Evolutionary conservation across 1,140 invertebrate genomes (phyloP).

Genomic region (Triops longicaudatus): DNA sequence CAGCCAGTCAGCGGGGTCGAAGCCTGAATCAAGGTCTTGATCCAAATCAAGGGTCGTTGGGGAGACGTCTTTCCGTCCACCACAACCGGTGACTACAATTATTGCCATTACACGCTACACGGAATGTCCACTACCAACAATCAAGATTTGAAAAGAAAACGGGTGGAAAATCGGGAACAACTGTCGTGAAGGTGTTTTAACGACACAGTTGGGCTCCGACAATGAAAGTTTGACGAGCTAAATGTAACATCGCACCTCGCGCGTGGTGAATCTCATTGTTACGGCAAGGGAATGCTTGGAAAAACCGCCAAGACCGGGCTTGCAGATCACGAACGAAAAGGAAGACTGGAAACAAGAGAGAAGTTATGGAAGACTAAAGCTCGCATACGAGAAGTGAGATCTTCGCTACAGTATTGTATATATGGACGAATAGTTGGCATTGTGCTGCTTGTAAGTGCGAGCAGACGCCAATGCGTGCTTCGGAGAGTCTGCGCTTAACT

Average conservation of each 20-base stretch:
- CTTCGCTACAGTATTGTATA: not conserved
- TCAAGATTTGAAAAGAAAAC: no score
- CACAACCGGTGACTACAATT: conserved; percentile 3
- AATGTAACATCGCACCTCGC: not conserved
- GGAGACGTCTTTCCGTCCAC: not conserved
- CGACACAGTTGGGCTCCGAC: not conserved
- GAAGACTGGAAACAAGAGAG: not conserved
- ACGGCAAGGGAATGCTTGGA: not conserved
- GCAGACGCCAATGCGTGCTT: conserved; percentile 13
- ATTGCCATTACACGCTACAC: not conserved
- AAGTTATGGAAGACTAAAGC: not conserved
- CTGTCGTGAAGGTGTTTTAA: not conserved
- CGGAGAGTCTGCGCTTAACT: conserved; percentile 1
- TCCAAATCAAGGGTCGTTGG: not conserved
- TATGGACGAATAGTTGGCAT: not conserved
- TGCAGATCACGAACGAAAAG: not conserved
- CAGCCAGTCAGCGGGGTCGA: not conserved
- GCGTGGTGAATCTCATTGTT: not conserved
- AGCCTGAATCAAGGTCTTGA: conserved; percentile 6
- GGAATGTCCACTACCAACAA: no score
- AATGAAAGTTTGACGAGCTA: not conserved
- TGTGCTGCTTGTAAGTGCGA: not conserved
- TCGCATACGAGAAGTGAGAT: not conserved
- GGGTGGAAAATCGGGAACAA: not conserved
- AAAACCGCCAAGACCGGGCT: not conserved